These are phyloP conservation scores for Drosophila nikananu DNA, from an alignment of 1,140 invertebrate genomes.

Conservation along the genomic window DNA sequence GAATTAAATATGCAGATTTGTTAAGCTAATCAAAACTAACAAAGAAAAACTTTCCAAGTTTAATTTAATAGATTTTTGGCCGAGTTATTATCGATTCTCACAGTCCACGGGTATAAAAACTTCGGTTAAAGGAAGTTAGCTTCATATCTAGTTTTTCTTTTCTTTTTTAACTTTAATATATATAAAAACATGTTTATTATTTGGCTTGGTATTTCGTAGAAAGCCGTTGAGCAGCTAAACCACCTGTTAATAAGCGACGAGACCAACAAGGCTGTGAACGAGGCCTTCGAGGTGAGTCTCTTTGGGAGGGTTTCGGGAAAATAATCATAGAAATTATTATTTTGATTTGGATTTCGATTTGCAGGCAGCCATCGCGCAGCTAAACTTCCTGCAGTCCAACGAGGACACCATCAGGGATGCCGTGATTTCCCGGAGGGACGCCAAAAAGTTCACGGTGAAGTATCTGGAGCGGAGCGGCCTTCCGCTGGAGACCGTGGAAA, in stretches of 20 bases:
- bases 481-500: slow-evolving; percentile 87
- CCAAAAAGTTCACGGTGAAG: slow-evolving; percentile 85
- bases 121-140: neutral
- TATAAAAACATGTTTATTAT: neutral
- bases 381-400: slow-evolving; percentile 91
- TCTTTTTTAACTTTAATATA: neutral
- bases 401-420: slow-evolving; percentile 87
- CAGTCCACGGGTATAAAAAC: too few relatives aligned
- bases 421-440: slow-evolving; percentile 78
- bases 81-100: neutral
- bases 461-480: slow-evolving; percentile 90
- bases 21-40: neutral
- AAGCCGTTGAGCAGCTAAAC: slow-evolving; percentile 8
- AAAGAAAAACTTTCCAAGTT: neutral
- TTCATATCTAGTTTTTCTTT: neutral
- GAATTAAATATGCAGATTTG: neutral
- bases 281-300: slow-evolving; percentile 15
- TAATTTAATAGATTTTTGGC: neutral
- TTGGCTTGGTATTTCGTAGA: neutral
- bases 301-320: neutral
- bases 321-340: neutral
- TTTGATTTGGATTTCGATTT: neutral
- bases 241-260: slow-evolving; percentile 5
- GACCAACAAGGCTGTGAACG: slow-evolving; percentile 8
- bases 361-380: slow-evolving; percentile 89